These are phyloP conservation scores for Stigmatopora nigra DNA, from an alignment of 2,113 vertebrate genomes.

Conservation along the genomic window DNA sequence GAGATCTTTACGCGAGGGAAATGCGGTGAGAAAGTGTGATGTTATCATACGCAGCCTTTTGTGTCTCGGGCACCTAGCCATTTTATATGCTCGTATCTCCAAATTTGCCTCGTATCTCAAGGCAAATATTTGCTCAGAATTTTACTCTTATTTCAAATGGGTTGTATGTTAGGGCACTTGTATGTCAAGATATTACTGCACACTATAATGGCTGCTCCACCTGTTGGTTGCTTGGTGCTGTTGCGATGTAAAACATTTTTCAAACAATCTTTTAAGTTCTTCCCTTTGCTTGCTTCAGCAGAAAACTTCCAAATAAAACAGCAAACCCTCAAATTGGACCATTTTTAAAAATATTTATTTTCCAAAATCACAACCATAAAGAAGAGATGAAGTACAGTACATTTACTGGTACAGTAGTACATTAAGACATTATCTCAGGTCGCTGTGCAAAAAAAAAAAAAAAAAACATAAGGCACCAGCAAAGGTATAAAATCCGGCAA, in stretches of 20 bases:
- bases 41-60: no score
- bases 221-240: constrained; percentile 45
- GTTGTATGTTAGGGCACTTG: no score
- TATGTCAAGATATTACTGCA: background rate
- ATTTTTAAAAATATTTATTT: background rate
- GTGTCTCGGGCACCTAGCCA: no score
- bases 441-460: constrained; percentile 57
- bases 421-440: constrained; percentile 64
- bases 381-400: constrained; percentile 43
- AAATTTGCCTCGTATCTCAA: no score
- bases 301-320: background rate
- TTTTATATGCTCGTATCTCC: no score
- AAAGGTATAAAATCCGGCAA: constrained; percentile 62
- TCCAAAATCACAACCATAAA: constrained; percentile 58
- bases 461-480: constrained; percentile 73
- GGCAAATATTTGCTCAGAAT: no score
- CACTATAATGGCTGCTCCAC: constrained; percentile 45
- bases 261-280: background rate
- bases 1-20: no score
- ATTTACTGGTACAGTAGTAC: constrained; percentile 48
- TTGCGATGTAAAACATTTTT: constrained; percentile 3
- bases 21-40: no score
- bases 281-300: background rate
- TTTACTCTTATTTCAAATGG: no score
- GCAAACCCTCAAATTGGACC: constrained; percentile 2